phyloP scores from a whole-genome alignment of 2,113 vertebrate species.

The Petroica traversi region DNA sequence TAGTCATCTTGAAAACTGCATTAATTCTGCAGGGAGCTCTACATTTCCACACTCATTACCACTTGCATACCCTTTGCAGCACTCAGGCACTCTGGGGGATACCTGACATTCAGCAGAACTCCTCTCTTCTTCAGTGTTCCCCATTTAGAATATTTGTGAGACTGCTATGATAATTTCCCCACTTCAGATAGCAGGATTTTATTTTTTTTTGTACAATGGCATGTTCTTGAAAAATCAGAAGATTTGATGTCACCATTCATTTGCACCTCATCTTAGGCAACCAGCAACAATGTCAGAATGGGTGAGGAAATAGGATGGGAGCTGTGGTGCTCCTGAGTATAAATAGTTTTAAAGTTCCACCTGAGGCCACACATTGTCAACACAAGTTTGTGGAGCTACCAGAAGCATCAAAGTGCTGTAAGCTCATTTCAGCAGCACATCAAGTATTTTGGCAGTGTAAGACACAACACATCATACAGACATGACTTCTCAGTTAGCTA shows the following conservation, averaged over 20 bases:
- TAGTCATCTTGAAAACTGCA: neutral
- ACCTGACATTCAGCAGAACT: neutral
- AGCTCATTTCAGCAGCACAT: neutral
- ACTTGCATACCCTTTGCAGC: neutral
- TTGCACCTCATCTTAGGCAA: neutral
- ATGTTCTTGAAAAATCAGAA: neutral
- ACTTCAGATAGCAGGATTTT: neutral
- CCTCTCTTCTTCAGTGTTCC: neutral
- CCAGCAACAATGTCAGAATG: neutral
- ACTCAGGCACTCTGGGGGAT: neutral
- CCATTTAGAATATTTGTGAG: neutral
- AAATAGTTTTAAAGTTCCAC: neutral
- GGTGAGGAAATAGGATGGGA: neutral
- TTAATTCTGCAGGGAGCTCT: neutral
- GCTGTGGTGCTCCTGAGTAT: neutral
- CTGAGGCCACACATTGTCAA: neutral
- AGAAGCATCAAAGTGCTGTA: neutral
- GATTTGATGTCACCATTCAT: neutral
- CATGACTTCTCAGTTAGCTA: neutral
- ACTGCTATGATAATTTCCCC: neutral
- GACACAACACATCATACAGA: fast-evolving
- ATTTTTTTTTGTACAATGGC: neutral
- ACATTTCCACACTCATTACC: neutral
- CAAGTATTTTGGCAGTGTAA: neutral
- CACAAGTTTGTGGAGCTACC: neutral